Evolutionary conservation across 2,888 invertebrate genomes (phyloP).

Genomic region (Athalia rosae): DNA sequence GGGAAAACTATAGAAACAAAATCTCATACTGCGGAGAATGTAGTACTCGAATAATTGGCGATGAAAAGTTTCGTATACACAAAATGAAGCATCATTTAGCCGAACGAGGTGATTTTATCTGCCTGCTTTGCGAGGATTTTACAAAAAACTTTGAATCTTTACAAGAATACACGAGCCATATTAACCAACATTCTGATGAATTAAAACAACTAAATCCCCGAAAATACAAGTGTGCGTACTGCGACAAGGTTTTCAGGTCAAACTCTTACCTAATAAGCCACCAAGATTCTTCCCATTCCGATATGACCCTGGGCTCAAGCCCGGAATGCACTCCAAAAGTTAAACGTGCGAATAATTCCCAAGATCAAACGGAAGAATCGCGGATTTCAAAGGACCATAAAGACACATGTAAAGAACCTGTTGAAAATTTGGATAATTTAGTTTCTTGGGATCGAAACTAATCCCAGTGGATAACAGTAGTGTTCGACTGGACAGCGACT

Average conservation of each 20-base stretch:
- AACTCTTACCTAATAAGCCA: constrained; percentile 34
- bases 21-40: constrained; percentile 43
- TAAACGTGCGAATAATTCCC: constrained; percentile 25
- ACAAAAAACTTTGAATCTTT: constrained; percentile 12
- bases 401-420: constrained; percentile 19
- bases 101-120: constrained; percentile 40
- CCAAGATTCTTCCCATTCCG: constrained; percentile 32
- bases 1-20: constrained; percentile 38
- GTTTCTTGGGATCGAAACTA: constrained; percentile 30
- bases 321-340: constrained; percentile 28
- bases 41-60: constrained; percentile 32
- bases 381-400: constrained; percentile 24
- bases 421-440: constrained; percentile 25
- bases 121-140: constrained; percentile 26
- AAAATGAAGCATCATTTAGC: constrained; percentile 40
- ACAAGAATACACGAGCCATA: constrained; percentile 35
- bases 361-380: constrained; percentile 19
- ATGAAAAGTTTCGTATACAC: constrained; percentile 39
- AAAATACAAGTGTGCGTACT: constrained; percentile 31
- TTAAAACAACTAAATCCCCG: constrained; percentile 1
- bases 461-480: background rate
- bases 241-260: constrained; percentile 36
- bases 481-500: constrained; percentile 6
- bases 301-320: constrained; percentile 17
- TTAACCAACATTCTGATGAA: constrained; percentile 24